Percentiles rank a stretch among this genome's conserved stretches.
Evolutionary conservation across 2,888 invertebrate species (phyloP).

Genomic region (Polymixis lichenea): DNA sequence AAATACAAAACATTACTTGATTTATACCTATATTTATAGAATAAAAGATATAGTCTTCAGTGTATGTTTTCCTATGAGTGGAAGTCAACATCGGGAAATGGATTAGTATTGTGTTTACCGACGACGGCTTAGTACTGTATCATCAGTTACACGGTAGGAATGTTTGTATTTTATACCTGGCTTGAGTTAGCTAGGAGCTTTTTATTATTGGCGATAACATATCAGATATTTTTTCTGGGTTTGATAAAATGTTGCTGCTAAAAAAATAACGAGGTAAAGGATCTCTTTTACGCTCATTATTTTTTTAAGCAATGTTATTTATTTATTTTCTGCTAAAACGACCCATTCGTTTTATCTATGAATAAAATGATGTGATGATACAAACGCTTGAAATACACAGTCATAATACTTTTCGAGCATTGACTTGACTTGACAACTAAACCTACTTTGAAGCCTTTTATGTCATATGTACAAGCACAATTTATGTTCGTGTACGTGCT

Average conservation of each 20-base stretch:
- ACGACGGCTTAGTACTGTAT: conserved; percentile 29
- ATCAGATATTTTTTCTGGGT: not conserved
- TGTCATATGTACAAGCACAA: not conserved
- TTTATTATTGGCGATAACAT: not conserved
- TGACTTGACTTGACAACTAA: not conserved
- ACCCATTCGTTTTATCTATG: too few relatives aligned
- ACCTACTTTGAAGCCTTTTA: not conserved
- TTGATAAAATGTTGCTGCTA: not conserved
- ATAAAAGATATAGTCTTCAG: conserved; percentile 3
- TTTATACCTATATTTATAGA: too few relatives aligned
- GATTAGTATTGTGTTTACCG: conserved; percentile 55
- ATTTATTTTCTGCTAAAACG: not conserved
- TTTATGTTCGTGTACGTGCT: too few relatives aligned
- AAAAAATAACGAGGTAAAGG: not conserved
- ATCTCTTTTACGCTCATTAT: not conserved
- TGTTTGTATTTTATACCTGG: conserved; percentile 22
- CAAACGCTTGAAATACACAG: not conserved
- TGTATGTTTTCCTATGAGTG: conserved; percentile 27
- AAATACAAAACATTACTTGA: too few relatives aligned
- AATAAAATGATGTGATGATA: not conserved
- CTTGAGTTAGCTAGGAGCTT: not conserved
- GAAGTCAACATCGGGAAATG: conserved; percentile 54
- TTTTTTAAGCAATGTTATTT: conserved; percentile 7
- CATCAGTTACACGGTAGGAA: not conserved
- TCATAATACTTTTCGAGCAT: not conserved